Base-by-base conservation (phyloP, 2,797 vertebrate genomes). In the Bradypodion pumilum region DNA sequence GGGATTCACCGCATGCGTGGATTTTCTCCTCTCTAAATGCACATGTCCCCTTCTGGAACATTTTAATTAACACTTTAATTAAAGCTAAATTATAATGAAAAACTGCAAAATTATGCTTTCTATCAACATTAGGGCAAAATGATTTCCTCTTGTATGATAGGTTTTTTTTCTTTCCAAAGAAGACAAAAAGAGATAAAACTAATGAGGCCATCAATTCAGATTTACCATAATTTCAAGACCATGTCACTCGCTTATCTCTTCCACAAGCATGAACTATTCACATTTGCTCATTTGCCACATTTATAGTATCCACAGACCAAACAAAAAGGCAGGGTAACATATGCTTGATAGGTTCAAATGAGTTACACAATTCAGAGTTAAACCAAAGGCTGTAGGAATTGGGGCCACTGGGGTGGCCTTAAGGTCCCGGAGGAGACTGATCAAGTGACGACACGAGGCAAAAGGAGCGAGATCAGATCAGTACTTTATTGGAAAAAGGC, bases 161-260 rank as follows among this genome's bases (percentile, higher is more conserved):
- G 19, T 80, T 80, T 69, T 49, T 49, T 56, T 95, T 95, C 95
- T 94, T 95, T 94, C 95, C 90, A 95, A 90, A 92, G 92, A 95
- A 94, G 92, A 95, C 91, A 95, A 94, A 96, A 95, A 95, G 94
- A 94, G 95, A 96, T 96, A 96, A 95, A 95, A 94, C 90, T 96
- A 96, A 96, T 96, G 96, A 96, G 90, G 91, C 92, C 93, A 95
- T 96, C 95, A 95, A 95, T 96, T 96, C 95, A 96, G 95, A 96
- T 96, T 96, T 94, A 95, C 94, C 90, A 91, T 95, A 91, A 95
- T 95, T 96, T 95, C 94, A 94, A 92, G 52, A 93, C 93, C 92
- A 90, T 93, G 93, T 93, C 95, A 95, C 91, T 95, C 95, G 95
- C 92, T 95, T 96, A 95, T 95, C 93, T 95, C 78, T 94, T 95